These are phyloP conservation scores for Forbesichthys papilliferus DNA, from an alignment of 2,113 vertebrate species.

Conservation along the genomic window DNA sequence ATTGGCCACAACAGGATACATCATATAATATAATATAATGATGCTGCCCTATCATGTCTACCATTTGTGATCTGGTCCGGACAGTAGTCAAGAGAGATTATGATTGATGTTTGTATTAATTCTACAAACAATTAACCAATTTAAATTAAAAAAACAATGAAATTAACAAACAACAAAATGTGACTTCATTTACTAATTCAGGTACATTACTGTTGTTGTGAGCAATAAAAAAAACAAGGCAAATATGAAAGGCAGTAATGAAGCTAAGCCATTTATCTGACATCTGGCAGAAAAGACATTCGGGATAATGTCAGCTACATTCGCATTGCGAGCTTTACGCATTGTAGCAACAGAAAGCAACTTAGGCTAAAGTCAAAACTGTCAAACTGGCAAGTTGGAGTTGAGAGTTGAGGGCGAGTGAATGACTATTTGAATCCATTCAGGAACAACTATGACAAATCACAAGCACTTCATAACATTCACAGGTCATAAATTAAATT, in stretches of 20 bases:
- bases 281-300: slow-evolving; percentile 43
- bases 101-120: not conserved
- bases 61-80: not conserved
- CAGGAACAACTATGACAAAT: not conserved
- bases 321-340: slow-evolving; percentile 49
- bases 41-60: not conserved
- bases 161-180: not conserved
- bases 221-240: slow-evolving; percentile 8
- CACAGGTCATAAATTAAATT: not conserved
- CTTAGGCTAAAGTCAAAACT: not conserved
- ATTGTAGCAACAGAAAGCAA: slow-evolving; percentile 32
- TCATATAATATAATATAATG: slow-evolving; percentile 4
- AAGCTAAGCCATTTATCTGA: slow-evolving; percentile 48
- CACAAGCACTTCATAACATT: slow-evolving; percentile 5
- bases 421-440: not conserved
- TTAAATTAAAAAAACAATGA: too few relatives aligned
- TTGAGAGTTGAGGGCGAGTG: slow-evolving; percentile 19
- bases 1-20: slow-evolving; percentile 34
- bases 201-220: not conserved
- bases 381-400: slow-evolving; percentile 13
- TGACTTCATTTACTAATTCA: slow-evolving; percentile 1
- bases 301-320: slow-evolving; percentile 42
- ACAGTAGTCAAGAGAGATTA: not conserved
- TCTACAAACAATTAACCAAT: not conserved
- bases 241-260: slow-evolving; percentile 42